These are phyloP conservation scores for Heterocephalus glaber DNA, from an alignment of 2,113 vertebrate genomes.

Conservation along the genomic window DNA sequence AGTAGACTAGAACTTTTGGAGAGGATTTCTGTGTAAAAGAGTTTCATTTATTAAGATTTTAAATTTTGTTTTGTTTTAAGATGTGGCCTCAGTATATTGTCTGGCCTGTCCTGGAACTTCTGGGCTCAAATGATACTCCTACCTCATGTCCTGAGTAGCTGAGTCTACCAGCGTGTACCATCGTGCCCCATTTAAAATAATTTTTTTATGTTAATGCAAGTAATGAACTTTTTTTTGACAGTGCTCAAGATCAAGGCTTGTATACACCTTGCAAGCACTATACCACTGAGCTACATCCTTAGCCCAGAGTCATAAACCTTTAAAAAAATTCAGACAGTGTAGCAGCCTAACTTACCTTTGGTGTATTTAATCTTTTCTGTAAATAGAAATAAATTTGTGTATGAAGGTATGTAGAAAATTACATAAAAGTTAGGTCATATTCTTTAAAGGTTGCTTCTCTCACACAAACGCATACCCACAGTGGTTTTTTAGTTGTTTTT, in stretches of 20 bases:
- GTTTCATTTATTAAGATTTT: not conserved
- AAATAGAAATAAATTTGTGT: not conserved
- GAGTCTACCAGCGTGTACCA: not conserved
- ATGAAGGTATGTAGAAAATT: not conserved
- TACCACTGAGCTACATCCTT: not conserved
- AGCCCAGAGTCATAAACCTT: not conserved
- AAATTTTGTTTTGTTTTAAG: not conserved
- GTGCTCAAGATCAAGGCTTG: not conserved
- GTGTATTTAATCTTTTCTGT: not conserved
- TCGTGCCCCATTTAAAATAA: not conserved
- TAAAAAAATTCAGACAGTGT: not conserved
- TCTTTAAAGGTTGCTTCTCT: not conserved
- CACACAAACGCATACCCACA: not conserved
- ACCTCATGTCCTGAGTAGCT: not conserved
- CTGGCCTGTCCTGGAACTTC: not conserved
- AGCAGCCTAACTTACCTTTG: not conserved
- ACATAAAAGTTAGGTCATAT: not conserved
- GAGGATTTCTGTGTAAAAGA: not conserved
- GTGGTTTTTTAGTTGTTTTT: not conserved
- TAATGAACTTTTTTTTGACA: not conserved
- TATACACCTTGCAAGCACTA: not conserved
- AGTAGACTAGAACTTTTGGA: not conserved
- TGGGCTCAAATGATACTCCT: not conserved
- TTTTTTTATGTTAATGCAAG: constrained; percentile 31
- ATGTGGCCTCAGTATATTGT: not conserved